A percentile compares a stretch with the other conserved stretches of the same genome.
These are phyloP conservation scores for Saguinus midas DNA, from an alignment of 2,113 vertebrate species.

Conservation along the genomic window DNA sequence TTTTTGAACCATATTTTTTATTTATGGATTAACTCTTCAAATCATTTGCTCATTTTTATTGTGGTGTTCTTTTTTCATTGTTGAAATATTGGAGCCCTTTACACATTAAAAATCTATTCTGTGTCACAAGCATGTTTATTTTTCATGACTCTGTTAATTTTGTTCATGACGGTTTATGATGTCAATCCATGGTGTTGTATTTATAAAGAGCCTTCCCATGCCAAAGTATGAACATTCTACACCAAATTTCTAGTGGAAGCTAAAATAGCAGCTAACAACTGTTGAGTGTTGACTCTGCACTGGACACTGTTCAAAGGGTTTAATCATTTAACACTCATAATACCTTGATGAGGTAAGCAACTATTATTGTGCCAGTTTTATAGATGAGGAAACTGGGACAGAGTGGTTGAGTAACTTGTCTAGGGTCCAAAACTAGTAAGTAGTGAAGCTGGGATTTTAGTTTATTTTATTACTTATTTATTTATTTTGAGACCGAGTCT, in stretches of 20 bases:
- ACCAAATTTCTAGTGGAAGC: not conserved
- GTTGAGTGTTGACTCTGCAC: not conserved
- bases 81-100: not conserved
- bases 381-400: not conserved
- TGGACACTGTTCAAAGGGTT: not conserved
- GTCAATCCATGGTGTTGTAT: not conserved
- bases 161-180: not conserved
- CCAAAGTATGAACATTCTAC: too few relatives aligned
- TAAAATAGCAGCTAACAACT: not conserved
- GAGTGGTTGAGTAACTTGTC: not conserved
- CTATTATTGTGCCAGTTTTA: not conserved
- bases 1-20: not conserved
- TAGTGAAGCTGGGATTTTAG: too few relatives aligned
- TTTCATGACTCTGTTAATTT: not conserved
- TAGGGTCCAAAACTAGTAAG: not conserved
- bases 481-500: too few relatives aligned
- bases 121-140: not conserved
- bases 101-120: not conserved
- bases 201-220: not conserved
- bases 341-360: not conserved
- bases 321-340: not conserved
- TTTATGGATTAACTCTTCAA: not conserved
- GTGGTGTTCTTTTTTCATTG: not conserved
- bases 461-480: too few relatives aligned
- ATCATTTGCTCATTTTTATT: not conserved